A percentile compares a stretch with the other conserved stretches of the same genome.
These are phyloP conservation scores for Trachemys scripta DNA, from an alignment of 2,113 vertebrate genomes.

Conservation along the genomic window DNA sequence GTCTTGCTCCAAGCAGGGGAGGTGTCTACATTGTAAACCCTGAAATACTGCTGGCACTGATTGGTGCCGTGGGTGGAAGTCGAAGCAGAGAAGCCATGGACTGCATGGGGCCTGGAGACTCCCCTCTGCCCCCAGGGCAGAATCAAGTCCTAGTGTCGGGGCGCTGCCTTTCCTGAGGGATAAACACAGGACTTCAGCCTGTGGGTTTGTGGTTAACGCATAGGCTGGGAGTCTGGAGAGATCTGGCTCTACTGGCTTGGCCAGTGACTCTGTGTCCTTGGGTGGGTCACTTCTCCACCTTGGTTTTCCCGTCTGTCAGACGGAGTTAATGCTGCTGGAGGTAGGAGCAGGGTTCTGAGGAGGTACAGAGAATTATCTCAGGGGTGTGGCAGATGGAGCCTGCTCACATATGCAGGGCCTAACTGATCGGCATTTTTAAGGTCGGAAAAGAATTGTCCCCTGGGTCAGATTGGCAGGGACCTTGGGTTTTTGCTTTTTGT, in stretches of 20 bases:
- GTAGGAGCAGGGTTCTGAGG: neutral
- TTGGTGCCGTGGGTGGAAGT: neutral
- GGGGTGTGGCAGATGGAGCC: neutral
- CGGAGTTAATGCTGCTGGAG: neutral
- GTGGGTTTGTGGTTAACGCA: neutral
- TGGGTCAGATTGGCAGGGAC: neutral
- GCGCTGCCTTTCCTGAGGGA: neutral
- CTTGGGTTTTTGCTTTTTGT: too few species aligned
- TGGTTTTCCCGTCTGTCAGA: neutral
- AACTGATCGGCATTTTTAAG: neutral
- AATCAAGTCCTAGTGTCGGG: neutral
- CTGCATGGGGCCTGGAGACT: neutral
- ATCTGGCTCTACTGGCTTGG: neutral
- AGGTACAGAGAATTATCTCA: neutral
- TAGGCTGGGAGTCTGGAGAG: neutral
- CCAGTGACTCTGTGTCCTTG: neutral
- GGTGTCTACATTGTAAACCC: neutral
- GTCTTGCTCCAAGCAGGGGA: neutral
- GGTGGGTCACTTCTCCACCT: neutral
- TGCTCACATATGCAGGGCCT: neutral
- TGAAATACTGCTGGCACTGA: neutral
- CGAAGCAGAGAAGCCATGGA: neutral
- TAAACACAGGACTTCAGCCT: neutral
- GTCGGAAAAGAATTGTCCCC: too few species aligned
- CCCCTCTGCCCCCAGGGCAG: neutral